Evolutionary conservation across 2,888 invertebrate genomes (phyloP), one percentile per base, ranked within the genome.

Genomic region (Parnassius smintheus): DNA sequence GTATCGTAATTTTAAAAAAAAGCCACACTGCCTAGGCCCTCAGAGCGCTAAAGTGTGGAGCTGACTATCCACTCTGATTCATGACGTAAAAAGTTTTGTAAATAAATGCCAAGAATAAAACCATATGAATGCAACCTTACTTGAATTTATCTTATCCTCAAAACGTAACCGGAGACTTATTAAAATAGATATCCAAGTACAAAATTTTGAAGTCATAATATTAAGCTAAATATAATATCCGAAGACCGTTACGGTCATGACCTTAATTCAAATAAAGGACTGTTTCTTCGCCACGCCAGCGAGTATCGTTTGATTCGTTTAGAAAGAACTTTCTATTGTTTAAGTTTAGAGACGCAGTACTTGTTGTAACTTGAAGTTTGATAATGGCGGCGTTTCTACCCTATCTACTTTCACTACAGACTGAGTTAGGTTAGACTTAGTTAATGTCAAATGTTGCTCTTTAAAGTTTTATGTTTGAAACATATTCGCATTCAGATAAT

Each of bases 401-500:
- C 48, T 59, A 59, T 59, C 53, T 53, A 45, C 59, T 53, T 46
- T 59, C 59, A 52, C 42, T 53, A 48, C 53, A 13, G 45, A 49
- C 49, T 49, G 48, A 48, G 48, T 48, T 49, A 49, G 13, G 13
- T 0, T 49, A 49, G 35, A 59, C 59, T 48, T 48, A 52, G 53
- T 59, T 59, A 46, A n/a, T 35, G 41, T 59, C 35, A 35, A 35
- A 25, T 18, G 18, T 48, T 46, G 52, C 25, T 35, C 46, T 52
- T 53, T 45, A 45, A 59, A 44, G 45, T 44, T 52, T 53, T 52
- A 45, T 25, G 45, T 46, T 22, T 18, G 42, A 51, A 42, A 51
- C 18, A 22, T 51, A 44, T 22, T 41, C 13, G 18, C 22, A 41
- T 58, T 22, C 44, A 35, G 35, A 35, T 35, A 35, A 35, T 35